Conservation (phyloP, 2,797 vertebrate species). For the Hydrophis major region DNA sequence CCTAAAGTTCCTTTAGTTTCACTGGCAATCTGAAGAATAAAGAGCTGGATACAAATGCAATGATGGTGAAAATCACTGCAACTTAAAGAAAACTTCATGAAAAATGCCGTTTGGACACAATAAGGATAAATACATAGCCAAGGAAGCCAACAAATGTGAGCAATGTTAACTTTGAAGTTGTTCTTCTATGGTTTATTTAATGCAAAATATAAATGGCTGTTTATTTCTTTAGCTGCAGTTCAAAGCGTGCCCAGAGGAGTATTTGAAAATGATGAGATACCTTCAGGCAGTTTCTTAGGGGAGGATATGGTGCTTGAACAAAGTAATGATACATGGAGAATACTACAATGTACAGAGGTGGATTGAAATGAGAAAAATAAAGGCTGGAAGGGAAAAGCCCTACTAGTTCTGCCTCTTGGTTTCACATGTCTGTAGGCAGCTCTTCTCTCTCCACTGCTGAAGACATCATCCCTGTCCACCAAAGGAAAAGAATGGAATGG, state of each 20-base stretch:
- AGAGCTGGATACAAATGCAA: neutral
- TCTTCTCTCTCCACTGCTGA: neutral
- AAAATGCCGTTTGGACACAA: slow-evolving; percentile 32
- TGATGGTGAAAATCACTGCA: neutral
- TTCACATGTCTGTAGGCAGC: neutral
- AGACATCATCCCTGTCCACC: neutral
- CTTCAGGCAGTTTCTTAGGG: neutral
- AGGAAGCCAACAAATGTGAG: slow-evolving; percentile 39
- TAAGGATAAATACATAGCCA: slow-evolving; percentile 45
- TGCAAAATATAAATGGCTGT: slow-evolving; percentile 43
- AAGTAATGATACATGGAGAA: slow-evolving; percentile 43
- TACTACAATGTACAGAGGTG: slow-evolving; percentile 37
- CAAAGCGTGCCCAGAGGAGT: slow-evolving; percentile 48
- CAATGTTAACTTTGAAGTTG: slow-evolving; percentile 17
- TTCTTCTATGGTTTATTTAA: slow-evolving; percentile 42
- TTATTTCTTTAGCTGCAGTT: slow-evolving; percentile 45
- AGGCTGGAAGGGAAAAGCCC: neutral
- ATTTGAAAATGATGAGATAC: slow-evolving; percentile 40
- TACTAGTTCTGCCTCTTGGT: slow-evolving; percentile 28
- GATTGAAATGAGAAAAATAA: slow-evolving; percentile 39
- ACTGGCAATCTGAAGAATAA: neutral
- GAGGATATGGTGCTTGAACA: slow-evolving; percentile 50
- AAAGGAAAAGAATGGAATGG: neutral
- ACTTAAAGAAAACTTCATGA: neutral
- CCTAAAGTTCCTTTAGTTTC: neutral